These are phyloP conservation scores for Pteria penguin DNA, from an alignment of 2,888 invertebrate species.

Conservation along the genomic window DNA sequence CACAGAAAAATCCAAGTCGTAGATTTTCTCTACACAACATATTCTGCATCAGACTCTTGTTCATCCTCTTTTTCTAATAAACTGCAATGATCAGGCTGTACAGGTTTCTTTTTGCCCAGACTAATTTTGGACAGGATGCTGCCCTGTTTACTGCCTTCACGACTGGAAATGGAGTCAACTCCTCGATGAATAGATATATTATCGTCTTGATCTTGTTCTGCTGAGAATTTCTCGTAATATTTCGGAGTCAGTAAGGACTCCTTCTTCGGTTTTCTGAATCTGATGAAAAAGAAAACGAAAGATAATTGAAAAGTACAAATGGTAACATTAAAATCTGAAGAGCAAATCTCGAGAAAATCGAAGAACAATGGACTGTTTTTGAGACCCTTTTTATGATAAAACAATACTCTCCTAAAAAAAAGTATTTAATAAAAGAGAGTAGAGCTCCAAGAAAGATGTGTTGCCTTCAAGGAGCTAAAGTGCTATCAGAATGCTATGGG, in stretches of 20 bases:
- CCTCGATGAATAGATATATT: constrained; percentile 73
- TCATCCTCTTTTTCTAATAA: constrained; percentile 53
- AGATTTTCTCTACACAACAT: neutral
- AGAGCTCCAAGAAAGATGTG: no score
- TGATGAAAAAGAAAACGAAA: constrained; percentile 47
- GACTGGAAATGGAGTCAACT: constrained; percentile 55
- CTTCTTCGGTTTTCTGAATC: constrained; percentile 74
- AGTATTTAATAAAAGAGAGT: no score
- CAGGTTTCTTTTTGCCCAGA: constrained; percentile 57
- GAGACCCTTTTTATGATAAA: no score
- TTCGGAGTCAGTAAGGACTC: constrained; percentile 71
- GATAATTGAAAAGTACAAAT: no score
- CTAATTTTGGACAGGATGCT: constrained; percentile 70
- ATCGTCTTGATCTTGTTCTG: constrained; percentile 60
- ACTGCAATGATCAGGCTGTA: constrained; percentile 62
- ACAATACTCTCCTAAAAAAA: no score
- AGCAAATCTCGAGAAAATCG: no score
- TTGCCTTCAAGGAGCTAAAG: no score
- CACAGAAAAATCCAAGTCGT: no score
- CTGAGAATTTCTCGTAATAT: constrained; percentile 67
- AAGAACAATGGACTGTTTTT: no score
- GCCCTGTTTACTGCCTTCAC: constrained; percentile 64
- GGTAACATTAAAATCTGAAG: no score
- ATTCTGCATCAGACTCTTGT: constrained; percentile 33
- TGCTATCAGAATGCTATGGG: no score